Percentiles rank a stretch among this genome's conserved stretches.
Evolutionary conservation across 2,797 vertebrate genomes (phyloP).

Genomic region (Anisognathus igniventris): DNA sequence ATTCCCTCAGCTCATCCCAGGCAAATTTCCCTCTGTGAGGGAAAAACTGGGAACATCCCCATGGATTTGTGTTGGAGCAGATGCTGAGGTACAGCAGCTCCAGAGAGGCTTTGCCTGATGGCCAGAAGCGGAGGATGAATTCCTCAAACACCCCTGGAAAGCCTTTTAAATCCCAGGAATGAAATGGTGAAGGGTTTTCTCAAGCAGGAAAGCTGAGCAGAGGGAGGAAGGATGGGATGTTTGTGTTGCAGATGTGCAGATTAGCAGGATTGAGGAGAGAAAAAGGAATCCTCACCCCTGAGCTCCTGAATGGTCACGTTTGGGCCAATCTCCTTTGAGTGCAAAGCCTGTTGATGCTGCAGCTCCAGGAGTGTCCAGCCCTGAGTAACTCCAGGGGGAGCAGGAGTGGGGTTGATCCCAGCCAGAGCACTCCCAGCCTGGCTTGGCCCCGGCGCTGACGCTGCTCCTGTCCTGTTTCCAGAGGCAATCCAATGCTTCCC

Average conservation of each 20-base stretch:
- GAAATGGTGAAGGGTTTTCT: background rate
- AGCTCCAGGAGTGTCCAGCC: accelerated
- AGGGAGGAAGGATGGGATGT: background rate
- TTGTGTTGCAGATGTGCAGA: background rate
- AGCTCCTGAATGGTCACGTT: background rate
- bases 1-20: background rate
- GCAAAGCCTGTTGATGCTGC: background rate
- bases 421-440: background rate
- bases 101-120: background rate
- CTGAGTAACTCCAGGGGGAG: background rate
- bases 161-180: background rate
- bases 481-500: constrained; percentile 93
- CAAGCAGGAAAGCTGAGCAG: background rate
- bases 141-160: background rate
- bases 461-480: constrained; percentile 5
- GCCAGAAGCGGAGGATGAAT: background rate
- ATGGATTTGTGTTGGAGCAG: background rate
- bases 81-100: background rate
- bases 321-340: background rate
- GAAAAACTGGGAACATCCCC: accelerated
- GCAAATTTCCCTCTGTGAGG: background rate
- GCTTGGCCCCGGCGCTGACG: accelerated
- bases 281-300: background rate
- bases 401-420: background rate
- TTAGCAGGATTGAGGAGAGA: background rate